Base-by-base conservation (phyloP, 2,113 vertebrate species). In the Numida meleagris region DNA sequence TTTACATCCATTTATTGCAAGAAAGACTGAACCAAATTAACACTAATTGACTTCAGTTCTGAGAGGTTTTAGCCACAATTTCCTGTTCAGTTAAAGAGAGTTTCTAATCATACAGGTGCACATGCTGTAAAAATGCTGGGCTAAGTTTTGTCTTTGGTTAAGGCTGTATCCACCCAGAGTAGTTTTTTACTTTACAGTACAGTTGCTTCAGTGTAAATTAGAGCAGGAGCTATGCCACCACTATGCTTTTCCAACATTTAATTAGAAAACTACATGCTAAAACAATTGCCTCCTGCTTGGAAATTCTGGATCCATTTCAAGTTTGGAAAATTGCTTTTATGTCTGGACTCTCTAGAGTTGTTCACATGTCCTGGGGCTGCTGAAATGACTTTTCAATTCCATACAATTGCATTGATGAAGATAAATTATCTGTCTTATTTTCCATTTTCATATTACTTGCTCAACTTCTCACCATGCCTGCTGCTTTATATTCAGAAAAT, bases 1-100 rank as follows among this genome's bases (percentile, higher is more conserved):
- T 88, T 96, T 95, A 84, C 93, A 96, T 96, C 80, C 73, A 86
- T 81, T 94, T 95, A 96, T 88, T 95, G 53, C 79, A 88, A 71
- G 88, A 78, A 82, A 91, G 85, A 33, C 93, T 70, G 79, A 94
- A 90, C 62, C 86, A 90, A 95, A 96, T 93, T 90, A 96, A 70
- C 7, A 3, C 74, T 95, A 95, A 95, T 86, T 96, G 73, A 93
- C 86, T 95, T 76, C 88, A 86, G 70, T 86, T 94, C 79, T 81
- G 65, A 84, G 55, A 75, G 45, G 29, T 67, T 90, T 77, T 61
- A 87, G n/a, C n/a, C 61, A 77, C 29, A 25, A 25, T 61, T 91
- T 94, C 36, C 31, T 50, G 51, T 42, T 65, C 46, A 83, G 59
- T n/a, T 21, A 16, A 77, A n/a, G 20, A 77, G 38, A 53, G 23